Conservation (phyloP, 2,113 vertebrate genomes). For the Thalassoma bifasciatum region DNA sequence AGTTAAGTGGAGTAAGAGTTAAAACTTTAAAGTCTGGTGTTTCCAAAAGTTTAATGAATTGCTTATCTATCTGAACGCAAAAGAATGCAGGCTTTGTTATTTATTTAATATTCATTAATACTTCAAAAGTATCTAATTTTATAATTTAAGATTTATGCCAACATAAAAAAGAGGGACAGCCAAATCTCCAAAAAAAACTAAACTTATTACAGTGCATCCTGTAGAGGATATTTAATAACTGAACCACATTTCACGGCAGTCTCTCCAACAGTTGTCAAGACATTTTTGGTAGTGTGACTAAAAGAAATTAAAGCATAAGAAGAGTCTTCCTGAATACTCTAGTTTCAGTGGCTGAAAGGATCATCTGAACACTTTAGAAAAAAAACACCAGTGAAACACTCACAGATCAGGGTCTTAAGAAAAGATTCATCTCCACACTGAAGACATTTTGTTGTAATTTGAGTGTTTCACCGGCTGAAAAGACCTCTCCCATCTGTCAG, state of each 20-base stretch:
- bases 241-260: not conserved
- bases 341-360: not conserved
- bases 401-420: too few relatives aligned
- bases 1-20: too few relatives aligned
- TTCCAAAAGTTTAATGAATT: too few relatives aligned
- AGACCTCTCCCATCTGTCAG: conserved; percentile 42
- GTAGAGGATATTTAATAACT: not conserved
- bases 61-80: too few relatives aligned
- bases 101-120: too few relatives aligned
- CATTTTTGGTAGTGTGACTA: conserved; percentile 10
- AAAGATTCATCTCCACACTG: too few relatives aligned
- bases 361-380: conserved; percentile 15
- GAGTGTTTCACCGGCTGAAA: conserved; percentile 19
- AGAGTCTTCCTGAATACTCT: not conserved
- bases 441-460: conserved; percentile 9
- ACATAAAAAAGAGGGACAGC: too few relatives aligned
- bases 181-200: too few relatives aligned
- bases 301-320: conserved; percentile 11
- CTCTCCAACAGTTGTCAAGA: not conserved
- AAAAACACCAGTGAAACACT: not conserved
- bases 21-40: too few relatives aligned
- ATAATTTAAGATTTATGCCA: too few relatives aligned
- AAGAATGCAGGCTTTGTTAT: not conserved
- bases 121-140: too few relatives aligned
- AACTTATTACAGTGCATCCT: not conserved